Percentiles rank a stretch among this genome's conserved stretches.
phyloP scores from a whole-genome alignment of 2,797 vertebrate species.

The Poeciliopsis infans region DNA sequence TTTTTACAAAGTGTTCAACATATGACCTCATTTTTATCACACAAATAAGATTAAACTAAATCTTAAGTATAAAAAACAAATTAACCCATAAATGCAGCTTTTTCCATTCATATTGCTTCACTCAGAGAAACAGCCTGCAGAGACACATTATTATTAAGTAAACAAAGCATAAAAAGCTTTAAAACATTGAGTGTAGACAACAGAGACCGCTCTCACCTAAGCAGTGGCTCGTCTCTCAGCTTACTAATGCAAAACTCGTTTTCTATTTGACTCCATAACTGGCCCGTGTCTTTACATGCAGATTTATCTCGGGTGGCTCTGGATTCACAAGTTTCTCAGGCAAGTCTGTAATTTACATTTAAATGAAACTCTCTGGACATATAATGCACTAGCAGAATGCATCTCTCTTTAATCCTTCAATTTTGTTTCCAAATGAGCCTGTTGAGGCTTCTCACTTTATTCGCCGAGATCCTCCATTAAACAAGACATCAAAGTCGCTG shows the following conservation, averaged over 20 bases:
- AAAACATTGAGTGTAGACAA: background rate
- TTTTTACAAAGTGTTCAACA: background rate
- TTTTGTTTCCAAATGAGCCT: slow-evolving; percentile 56
- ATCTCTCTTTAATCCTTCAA: slow-evolving; percentile 49
- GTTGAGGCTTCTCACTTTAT: slow-evolving; percentile 28
- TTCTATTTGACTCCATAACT: slow-evolving; percentile 8
- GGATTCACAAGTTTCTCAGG: slow-evolving; percentile 14
- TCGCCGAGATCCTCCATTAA: slow-evolving; percentile 35
- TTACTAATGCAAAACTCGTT: slow-evolving; percentile 5
- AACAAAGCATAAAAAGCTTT: background rate
- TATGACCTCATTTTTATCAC: background rate
- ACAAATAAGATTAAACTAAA: background rate
- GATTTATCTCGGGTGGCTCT: slow-evolving; percentile 7
- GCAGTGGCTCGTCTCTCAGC: background rate
- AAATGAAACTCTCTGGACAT: slow-evolving; percentile 53
- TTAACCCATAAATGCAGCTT: background rate
- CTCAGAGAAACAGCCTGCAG: background rate
- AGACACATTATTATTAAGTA: background rate
- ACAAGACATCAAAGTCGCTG: slow-evolving; percentile 41
- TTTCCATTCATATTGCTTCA: background rate
- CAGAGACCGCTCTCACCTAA: background rate
- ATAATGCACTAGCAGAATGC: slow-evolving; percentile 31
- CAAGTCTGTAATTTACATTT: slow-evolving; percentile 62
- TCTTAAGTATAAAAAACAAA: background rate
- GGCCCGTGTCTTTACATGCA: slow-evolving; percentile 24